Conservation (phyloP, 2,797 vertebrate genomes). For the Pangasius macronema region DNA sequence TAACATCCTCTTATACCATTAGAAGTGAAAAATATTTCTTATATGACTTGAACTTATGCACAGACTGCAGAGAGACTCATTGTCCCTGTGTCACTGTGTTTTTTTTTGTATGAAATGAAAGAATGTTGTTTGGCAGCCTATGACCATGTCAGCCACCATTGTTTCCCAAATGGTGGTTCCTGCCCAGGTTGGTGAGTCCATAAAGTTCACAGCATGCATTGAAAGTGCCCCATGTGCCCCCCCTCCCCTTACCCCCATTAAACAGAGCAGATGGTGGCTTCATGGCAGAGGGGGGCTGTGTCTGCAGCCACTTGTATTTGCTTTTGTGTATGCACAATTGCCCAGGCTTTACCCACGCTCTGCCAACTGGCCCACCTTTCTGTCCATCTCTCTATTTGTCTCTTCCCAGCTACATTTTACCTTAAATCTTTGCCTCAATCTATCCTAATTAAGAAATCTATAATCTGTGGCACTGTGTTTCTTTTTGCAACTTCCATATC, state of each 20-base stretch:
- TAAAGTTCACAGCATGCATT: slow-evolving; percentile 37
- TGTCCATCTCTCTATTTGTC: slow-evolving; percentile 15
- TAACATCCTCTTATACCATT: slow-evolving; percentile 68
- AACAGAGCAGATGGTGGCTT: slow-evolving; percentile 58
- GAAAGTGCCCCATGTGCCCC: slow-evolving; percentile 20
- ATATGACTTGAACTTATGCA: slow-evolving; percentile 27
- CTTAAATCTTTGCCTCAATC: neutral
- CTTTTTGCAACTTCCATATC: neutral
- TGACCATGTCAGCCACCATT: slow-evolving; percentile 44
- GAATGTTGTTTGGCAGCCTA: slow-evolving; percentile 33
- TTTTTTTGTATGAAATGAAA: slow-evolving; percentile 33
- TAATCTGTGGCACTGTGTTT: neutral
- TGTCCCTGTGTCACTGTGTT: slow-evolving; percentile 22
- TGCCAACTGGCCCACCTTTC: slow-evolving; percentile 37
- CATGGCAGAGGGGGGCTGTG: slow-evolving; percentile 41
- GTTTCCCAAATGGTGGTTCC: slow-evolving; percentile 46
- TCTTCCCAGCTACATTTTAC: neutral
- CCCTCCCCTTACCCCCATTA: slow-evolving; percentile 39
- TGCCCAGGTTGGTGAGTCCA: slow-evolving; percentile 39
- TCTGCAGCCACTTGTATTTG: slow-evolving; percentile 48
- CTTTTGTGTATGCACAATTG: slow-evolving; percentile 52
- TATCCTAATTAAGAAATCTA: neutral
- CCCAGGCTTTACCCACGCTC: slow-evolving; percentile 35
- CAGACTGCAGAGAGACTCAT: slow-evolving; percentile 16
- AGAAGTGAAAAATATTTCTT: slow-evolving; percentile 48